phyloP scores from a whole-genome alignment of 1,140 invertebrate genomes.

The Ectropis grisescens region DNA sequence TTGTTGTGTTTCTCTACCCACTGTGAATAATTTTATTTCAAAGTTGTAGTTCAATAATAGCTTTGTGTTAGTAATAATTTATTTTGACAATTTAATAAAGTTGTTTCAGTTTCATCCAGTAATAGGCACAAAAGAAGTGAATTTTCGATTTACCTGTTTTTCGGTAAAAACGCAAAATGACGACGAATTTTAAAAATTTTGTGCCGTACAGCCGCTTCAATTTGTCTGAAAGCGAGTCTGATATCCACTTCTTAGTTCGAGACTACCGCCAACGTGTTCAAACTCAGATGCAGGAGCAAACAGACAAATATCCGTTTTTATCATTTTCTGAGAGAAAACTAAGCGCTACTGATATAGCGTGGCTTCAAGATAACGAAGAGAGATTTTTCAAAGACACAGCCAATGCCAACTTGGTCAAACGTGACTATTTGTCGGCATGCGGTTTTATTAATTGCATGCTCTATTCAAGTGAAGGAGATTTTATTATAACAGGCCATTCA shows the following conservation, averaged over 20 bases:
- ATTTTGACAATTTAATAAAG: too few species aligned
- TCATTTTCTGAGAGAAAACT: slow-evolving; percentile 38
- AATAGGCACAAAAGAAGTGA: too few species aligned
- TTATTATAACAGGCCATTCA: slow-evolving; percentile 41
- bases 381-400: slow-evolving; percentile 38
- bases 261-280: slow-evolving; percentile 39
- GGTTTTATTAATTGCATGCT: slow-evolving; percentile 43
- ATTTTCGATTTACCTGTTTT: too few species aligned
- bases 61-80: too few species aligned
- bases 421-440: slow-evolving; percentile 34
- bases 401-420: slow-evolving; percentile 23
- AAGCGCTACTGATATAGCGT: slow-evolving; percentile 20
- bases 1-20: too few species aligned
- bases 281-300: too few species aligned
- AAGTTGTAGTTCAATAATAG: too few species aligned
- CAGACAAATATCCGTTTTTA: slow-evolving; percentile 23
- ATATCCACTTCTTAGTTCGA: slow-evolving; percentile 35
- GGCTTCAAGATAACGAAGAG: slow-evolving; percentile 39
- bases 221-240: slow-evolving; percentile 31
- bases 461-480: slow-evolving; percentile 34
- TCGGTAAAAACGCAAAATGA: too few species aligned
- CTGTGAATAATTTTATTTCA: too few species aligned
- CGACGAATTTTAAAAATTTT: slow-evolving; percentile 23
- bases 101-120: too few species aligned
- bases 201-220: slow-evolving; percentile 33